Evolutionary conservation across 2,113 vertebrate genomes (phyloP).

Genomic region (Cettia cetti): DNA sequence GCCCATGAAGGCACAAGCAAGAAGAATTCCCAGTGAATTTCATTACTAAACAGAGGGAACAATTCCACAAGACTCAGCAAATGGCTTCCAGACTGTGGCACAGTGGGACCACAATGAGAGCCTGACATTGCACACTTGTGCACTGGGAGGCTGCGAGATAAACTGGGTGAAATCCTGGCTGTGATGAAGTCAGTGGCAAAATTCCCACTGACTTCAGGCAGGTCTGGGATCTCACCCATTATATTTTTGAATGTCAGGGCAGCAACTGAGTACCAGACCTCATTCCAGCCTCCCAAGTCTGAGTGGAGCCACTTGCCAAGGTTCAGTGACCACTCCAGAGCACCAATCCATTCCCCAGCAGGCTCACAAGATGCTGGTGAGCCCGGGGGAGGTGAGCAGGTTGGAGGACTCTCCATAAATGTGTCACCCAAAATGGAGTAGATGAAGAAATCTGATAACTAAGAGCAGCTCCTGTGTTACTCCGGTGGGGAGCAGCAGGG

Average conservation of each 20-base stretch:
- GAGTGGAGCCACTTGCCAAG: neutral
- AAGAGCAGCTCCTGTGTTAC: neutral
- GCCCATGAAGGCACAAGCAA: neutral
- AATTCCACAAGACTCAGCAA: neutral
- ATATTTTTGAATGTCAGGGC: neutral
- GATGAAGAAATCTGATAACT: neutral
- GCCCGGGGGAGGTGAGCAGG: neutral
- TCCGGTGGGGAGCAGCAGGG: neutral
- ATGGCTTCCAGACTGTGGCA: neutral
- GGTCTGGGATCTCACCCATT: neutral
- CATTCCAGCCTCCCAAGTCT: neutral
- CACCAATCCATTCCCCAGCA: rapidly evolving
- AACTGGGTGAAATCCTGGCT: neutral
- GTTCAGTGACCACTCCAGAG: neutral
- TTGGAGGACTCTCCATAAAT: neutral
- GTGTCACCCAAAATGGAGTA: neutral
- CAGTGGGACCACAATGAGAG: rapidly evolving
- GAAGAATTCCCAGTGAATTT: neutral
- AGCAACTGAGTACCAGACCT: neutral
- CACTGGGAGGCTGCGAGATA: neutral
- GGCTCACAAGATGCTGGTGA: rapidly evolving
- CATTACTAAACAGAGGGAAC: neutral
- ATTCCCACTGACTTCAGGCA: neutral
- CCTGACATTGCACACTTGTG: rapidly evolving
- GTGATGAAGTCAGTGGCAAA: neutral